phyloP scores from a whole-genome alignment of 37 sponge, comb jelly and placozoan genomes.

The Chondrosia reniformis region DNA sequence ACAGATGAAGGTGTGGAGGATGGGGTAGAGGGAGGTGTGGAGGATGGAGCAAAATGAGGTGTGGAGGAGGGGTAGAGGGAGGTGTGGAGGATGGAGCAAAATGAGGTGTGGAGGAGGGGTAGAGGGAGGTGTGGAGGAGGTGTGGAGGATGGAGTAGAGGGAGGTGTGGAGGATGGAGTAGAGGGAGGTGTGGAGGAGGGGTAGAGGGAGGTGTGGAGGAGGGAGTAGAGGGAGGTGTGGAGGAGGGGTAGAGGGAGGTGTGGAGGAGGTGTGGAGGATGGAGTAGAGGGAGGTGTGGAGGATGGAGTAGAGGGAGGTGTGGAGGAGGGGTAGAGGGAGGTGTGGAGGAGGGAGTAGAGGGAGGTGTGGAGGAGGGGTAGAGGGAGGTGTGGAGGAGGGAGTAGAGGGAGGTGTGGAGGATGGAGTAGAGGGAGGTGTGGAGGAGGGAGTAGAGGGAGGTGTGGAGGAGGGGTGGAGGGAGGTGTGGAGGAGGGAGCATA shows the following conservation, averaged over 20 bases:
- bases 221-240: not conserved
- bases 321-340: no score
- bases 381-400: no score
- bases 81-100: not conserved
- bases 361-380: no score
- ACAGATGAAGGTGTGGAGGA: not conserved
- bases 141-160: not conserved
- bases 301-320: no score
- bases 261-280: not conserved
- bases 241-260: not conserved
- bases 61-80: not conserved
- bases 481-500: no score
- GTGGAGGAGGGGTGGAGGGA: no score
- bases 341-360: no score
- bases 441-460: no score
- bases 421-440: no score
- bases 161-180: conserved; percentile 5
- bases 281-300: not conserved
- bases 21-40: not conserved
- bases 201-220: not conserved
- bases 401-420: no score
- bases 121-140: not conserved
- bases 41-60: not conserved
- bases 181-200: not conserved
- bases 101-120: not conserved